phyloP scores from a whole-genome alignment of 2,888 invertebrate genomes.

The Pollenia labialis region DNA sequence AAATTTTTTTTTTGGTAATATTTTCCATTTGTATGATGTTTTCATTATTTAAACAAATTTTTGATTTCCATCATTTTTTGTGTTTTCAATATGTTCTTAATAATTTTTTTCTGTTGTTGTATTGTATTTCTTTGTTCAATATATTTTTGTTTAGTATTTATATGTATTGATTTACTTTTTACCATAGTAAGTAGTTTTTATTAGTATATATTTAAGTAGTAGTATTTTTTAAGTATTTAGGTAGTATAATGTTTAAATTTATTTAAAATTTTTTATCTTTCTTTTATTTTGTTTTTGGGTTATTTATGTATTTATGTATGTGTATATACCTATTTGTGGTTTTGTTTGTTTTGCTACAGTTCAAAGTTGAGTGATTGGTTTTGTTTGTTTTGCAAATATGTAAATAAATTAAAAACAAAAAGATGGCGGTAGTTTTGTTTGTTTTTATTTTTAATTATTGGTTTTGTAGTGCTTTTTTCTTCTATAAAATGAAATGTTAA shows the following conservation, averaged over 20 bases:
- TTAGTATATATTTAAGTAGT: conserved; percentile 69
- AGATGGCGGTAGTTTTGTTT: conserved; percentile 46
- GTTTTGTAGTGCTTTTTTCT: conserved; percentile 11
- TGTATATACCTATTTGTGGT: conserved; percentile 23
- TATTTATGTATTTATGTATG: conserved; percentile 45
- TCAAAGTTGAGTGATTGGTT: conserved; percentile 48
- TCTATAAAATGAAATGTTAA: too few relatives aligned
- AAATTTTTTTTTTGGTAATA: conserved; percentile 68
- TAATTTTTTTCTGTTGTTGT: conserved; percentile 64
- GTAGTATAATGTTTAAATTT: conserved; percentile 64
- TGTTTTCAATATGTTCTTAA: conserved; percentile 68
- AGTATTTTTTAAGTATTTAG: conserved; percentile 61
- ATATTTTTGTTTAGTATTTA: conserved; percentile 61
- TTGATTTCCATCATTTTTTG: conserved; percentile 46
- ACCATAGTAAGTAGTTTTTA: conserved; percentile 54
- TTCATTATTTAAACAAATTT: conserved; percentile 59
- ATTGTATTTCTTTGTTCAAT: conserved; percentile 63
- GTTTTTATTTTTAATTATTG: conserved; percentile 1
- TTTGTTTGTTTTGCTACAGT: conserved; percentile 49
- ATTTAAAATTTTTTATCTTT: conserved; percentile 59
- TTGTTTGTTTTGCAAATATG: conserved; percentile 55
- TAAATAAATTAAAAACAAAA: neutral
- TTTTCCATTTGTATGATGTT: conserved; percentile 62
- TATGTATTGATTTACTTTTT: conserved; percentile 60
- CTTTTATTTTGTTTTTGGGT: conserved; percentile 13